phyloP scores from a whole-genome alignment of 1,140 invertebrate genomes.

The Drosophila nigromelanica region DNA sequence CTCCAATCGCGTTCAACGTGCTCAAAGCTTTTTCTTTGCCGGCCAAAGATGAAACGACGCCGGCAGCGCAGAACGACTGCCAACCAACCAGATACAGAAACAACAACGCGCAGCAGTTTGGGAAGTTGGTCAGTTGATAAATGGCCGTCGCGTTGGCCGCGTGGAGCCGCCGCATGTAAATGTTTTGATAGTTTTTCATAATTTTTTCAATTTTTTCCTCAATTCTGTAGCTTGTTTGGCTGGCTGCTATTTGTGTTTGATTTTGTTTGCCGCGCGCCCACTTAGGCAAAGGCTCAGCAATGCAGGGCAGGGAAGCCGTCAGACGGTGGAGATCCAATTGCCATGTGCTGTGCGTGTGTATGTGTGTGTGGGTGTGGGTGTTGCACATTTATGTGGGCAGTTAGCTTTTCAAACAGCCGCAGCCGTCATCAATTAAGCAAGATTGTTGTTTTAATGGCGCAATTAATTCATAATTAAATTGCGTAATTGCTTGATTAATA shows the following conservation, averaged over 20 bases:
- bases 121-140: slow-evolving; percentile 71
- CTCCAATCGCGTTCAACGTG: slow-evolving; percentile 14
- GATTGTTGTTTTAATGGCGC: slow-evolving; percentile 71
- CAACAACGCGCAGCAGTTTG: slow-evolving; percentile 41
- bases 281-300: slow-evolving; percentile 16
- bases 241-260: slow-evolving; percentile 65
- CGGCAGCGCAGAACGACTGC: slow-evolving; percentile 57
- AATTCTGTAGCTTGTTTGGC: slow-evolving; percentile 36
- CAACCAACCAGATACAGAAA: slow-evolving; percentile 52
- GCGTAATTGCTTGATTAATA: slow-evolving; percentile 67
- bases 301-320: neutral
- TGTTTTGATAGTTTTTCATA: slow-evolving; percentile 82
- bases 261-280: slow-evolving; percentile 53
- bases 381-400: slow-evolving; percentile 72
- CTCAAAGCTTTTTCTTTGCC: slow-evolving; percentile 43
- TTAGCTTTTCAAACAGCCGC: slow-evolving; percentile 62
- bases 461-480: slow-evolving; percentile 79
- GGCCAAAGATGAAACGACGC: slow-evolving; percentile 67
- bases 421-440: slow-evolving; percentile 66
- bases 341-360: slow-evolving; percentile 10
- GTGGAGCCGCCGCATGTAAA: slow-evolving; percentile 63
- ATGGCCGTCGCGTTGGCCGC: slow-evolving; percentile 70
- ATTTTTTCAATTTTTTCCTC: slow-evolving; percentile 60
- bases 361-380: slow-evolving; percentile 33
- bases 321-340: slow-evolving; percentile 2